Conservation (phyloP, 2,797 vertebrate species). For the Mus minutoides region DNA sequence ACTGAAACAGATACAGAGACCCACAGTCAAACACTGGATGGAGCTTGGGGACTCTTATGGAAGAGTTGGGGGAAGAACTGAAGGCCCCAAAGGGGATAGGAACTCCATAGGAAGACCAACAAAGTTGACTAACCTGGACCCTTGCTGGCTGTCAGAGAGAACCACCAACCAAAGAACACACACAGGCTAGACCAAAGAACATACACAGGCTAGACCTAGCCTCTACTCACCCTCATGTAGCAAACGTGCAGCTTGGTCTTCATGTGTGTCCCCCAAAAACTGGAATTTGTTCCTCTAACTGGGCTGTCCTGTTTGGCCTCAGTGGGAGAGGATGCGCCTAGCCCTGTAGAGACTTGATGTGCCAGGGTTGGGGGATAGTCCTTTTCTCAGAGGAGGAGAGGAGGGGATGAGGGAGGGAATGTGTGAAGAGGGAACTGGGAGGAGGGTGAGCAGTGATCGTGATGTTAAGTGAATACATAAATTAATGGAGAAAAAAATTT, state of each 20-base stretch:
- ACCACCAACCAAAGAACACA: not conserved
- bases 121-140: not conserved
- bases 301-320: not conserved
- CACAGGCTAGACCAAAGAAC: not conserved
- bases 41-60: not conserved
- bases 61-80: not conserved
- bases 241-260: not conserved
- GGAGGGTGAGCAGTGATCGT: not conserved
- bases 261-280: not conserved
- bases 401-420: not conserved
- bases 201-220: not conserved
- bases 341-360: not conserved
- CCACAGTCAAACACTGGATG: not conserved
- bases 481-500: not conserved
- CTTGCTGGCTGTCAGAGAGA: not conserved
- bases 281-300: not conserved
- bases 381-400: not conserved
- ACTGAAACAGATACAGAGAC: not conserved
- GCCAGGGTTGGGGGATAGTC: not conserved
- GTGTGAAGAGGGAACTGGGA: not conserved
- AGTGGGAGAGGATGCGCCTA: not conserved
- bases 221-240: not conserved
- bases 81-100: not conserved
- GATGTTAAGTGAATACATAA: not conserved
- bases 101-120: not conserved